Evolutionary conservation across 1,140 invertebrate species (phyloP).

Genomic region (Gonioctena quinquepunctata): DNA sequence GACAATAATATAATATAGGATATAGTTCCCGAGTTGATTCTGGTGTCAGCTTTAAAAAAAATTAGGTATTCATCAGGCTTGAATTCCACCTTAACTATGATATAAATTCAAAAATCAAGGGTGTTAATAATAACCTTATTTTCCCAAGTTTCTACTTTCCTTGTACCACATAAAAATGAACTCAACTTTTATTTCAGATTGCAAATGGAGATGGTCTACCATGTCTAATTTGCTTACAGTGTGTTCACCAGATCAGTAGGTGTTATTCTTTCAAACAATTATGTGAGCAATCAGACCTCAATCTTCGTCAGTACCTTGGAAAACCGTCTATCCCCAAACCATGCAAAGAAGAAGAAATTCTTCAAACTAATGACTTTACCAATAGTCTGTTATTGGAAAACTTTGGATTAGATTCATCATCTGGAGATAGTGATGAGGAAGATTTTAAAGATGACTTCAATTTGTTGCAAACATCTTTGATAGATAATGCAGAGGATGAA

Average conservation of each 20-base stretch:
- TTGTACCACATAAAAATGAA: too few species aligned
- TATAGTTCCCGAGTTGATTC: too few species aligned
- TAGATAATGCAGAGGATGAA: conserved; percentile 44
- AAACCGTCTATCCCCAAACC: conserved; percentile 38
- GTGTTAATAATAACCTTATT: too few species aligned
- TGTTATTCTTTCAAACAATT: conserved; percentile 58
- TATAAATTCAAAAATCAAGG: too few species aligned
- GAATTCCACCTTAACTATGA: too few species aligned
- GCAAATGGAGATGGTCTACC: conserved; percentile 57
- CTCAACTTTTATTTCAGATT: conserved; percentile 32
- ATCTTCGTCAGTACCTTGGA: conserved; percentile 51
- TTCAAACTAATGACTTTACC: conserved; percentile 33
- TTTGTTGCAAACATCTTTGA: conserved; percentile 22
- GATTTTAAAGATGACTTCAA: conserved; percentile 42
- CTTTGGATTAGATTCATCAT: conserved; percentile 42
- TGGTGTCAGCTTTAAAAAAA: too few species aligned
- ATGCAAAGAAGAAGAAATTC: conserved; percentile 30
- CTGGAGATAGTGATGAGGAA: conserved; percentile 45
- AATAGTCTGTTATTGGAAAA: conserved; percentile 32
- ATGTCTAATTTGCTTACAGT: conserved; percentile 55
- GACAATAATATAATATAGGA: too few species aligned
- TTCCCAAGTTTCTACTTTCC: too few species aligned
- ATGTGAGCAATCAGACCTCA: conserved; percentile 56
- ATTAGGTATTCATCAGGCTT: too few species aligned
- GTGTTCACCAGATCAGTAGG: conserved; percentile 56